Conservation (phyloP, 2,113 vertebrate species). For the Elaphurus davidianus region DNA sequence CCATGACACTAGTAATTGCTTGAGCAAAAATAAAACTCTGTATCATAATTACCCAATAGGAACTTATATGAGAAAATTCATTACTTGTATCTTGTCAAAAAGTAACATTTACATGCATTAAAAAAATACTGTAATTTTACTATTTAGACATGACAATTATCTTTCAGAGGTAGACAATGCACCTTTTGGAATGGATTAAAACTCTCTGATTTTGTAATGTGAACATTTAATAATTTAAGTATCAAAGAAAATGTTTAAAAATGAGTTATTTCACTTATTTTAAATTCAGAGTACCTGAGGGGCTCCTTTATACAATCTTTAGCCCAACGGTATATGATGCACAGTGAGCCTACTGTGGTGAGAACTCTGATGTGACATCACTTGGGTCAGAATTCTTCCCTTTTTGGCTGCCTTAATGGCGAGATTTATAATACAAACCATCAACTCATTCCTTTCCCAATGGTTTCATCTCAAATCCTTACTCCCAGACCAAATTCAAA, state of each 20-base stretch:
- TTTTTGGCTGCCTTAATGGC: conserved; percentile 52
- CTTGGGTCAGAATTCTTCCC: conserved; percentile 52
- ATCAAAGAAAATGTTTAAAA: conserved; percentile 66
- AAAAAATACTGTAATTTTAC: conserved; percentile 78
- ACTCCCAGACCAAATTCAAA: conserved; percentile 38
- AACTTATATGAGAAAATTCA: conserved; percentile 75
- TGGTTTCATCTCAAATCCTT: background rate
- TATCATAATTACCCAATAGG: conserved; percentile 72
- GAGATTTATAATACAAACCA: conserved; percentile 60
- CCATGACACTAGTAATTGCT: conserved; percentile 82
- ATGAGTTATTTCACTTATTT: conserved; percentile 63
- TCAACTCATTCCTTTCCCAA: conserved; percentile 31
- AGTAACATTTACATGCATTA: conserved; percentile 78
- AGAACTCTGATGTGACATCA: conserved; percentile 26
- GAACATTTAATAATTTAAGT: conserved; percentile 62
- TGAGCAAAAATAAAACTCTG: conserved; percentile 80
- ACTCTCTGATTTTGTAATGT: conserved; percentile 60
- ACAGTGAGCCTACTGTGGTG: background rate
- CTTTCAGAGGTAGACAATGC: conserved; percentile 70
- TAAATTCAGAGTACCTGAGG: conserved; percentile 63
- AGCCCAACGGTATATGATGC: background rate
- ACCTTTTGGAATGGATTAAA: conserved; percentile 54
- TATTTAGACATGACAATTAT: conserved; percentile 75
- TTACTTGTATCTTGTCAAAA: conserved; percentile 79
- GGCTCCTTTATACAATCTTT: conserved; percentile 20